A percentile compares a stretch with the other conserved stretches of the same genome.
phyloP scores from a whole-genome alignment of 2,797 vertebrate species.

The Sebastes steindachneri region DNA sequence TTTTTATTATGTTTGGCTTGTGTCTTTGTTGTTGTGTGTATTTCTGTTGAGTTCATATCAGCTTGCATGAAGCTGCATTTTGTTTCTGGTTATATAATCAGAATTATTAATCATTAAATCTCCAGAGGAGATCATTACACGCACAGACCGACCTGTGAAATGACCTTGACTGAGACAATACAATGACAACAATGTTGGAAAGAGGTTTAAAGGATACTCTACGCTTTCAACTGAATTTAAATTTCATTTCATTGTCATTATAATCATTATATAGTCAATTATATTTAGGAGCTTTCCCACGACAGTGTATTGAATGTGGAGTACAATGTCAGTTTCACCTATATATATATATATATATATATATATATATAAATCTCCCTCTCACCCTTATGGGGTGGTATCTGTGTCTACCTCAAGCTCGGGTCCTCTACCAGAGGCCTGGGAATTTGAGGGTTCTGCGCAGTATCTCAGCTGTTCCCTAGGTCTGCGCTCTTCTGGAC shows the following conservation, averaged over 20 bases:
- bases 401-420: too few relatives aligned
- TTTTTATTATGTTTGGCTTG: background rate
- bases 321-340: background rate
- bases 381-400: too few relatives aligned
- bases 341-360: too few relatives aligned
- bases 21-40: background rate
- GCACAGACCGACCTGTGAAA: background rate
- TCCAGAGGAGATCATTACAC: slow-evolving; percentile 25
- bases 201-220: background rate
- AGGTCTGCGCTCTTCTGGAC: too few relatives aligned
- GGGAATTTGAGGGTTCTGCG: too few relatives aligned
- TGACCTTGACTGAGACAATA: slow-evolving; percentile 38
- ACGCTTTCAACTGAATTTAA: background rate
- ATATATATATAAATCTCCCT: too few relatives aligned
- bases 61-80: background rate
- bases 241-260: background rate
- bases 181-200: background rate
- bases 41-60: background rate
- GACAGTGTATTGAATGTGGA: background rate
- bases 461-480: too few relatives aligned
- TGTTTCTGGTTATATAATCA: background rate
- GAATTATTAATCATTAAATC: slow-evolving; percentile 37
- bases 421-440: too few relatives aligned
- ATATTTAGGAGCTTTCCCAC: background rate
- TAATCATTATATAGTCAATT: background rate